Percentiles rank a stretch among this genome's conserved stretches.
phyloP scores from a whole-genome alignment of 2,113 vertebrate genomes.

The Saccopteryx leptura region DNA sequence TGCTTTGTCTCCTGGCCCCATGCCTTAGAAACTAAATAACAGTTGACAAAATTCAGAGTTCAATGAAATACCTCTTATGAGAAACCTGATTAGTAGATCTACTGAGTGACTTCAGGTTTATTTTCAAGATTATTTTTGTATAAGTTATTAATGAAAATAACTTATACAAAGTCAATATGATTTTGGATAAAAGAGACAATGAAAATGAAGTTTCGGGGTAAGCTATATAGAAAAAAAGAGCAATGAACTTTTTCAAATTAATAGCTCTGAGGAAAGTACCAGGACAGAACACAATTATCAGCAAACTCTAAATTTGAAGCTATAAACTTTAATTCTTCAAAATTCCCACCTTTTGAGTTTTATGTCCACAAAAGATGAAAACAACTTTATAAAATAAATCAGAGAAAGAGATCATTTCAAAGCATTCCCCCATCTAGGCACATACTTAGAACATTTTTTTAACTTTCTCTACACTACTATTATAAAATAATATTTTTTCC shows the following conservation, averaged over 20 bases:
- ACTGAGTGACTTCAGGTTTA: background rate
- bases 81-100: background rate
- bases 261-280: background rate
- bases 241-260: background rate
- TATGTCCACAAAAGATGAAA: constrained; percentile 24
- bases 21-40: background rate
- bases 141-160: constrained; percentile 38
- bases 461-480: constrained; percentile 36
- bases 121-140: background rate
- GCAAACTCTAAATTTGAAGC: background rate
- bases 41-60: background rate
- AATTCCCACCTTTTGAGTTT: constrained; percentile 25
- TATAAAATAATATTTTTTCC: constrained; percentile 46
- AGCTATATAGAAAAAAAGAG: background rate
- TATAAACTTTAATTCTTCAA: constrained; percentile 38
- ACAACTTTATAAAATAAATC: background rate
- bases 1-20: background rate
- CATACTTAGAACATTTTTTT: constrained; percentile 11
- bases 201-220: constrained; percentile 8
- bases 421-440: background rate
- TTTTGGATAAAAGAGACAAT: background rate
- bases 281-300: background rate
- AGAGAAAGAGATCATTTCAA: constrained; percentile 39
- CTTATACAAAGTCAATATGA: background rate
- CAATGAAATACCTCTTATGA: background rate